Conservation (phyloP, 2,888 invertebrate genomes). For the Aethes cnicana region DNA sequence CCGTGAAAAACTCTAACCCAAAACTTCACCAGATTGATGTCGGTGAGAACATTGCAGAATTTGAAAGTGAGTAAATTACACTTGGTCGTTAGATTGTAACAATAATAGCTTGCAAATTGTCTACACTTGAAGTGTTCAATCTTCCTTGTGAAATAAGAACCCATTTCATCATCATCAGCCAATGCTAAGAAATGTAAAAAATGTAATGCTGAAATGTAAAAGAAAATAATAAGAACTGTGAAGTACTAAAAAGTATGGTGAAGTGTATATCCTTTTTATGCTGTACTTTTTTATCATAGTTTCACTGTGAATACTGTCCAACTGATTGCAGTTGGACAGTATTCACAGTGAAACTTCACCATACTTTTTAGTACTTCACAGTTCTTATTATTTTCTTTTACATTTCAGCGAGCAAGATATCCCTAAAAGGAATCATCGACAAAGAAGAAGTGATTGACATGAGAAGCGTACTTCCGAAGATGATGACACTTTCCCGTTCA, state of each 20-base stretch:
- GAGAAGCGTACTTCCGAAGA: conserved; percentile 28
- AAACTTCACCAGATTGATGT: conserved; percentile 50
- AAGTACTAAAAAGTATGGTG: neutral
- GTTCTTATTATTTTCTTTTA: neutral
- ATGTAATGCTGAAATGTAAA: neutral
- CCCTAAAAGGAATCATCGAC: conserved; percentile 32
- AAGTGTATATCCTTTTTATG: too few relatives aligned
- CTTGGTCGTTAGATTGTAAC: too few relatives aligned
- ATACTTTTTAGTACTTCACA: neutral
- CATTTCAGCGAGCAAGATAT: neutral
- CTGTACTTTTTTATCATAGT: too few relatives aligned
- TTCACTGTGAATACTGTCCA: neutral
- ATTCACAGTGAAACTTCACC: neutral
- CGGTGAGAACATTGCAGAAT: conserved; percentile 36
- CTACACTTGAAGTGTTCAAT: too few relatives aligned
- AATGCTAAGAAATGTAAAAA: too few relatives aligned
- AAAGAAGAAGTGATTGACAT: conserved; percentile 31
- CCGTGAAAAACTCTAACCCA: conserved; percentile 39
- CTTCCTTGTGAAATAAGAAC: too few relatives aligned
- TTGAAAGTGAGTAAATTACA: conserved; percentile 38
- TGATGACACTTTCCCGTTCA: conserved; percentile 22
- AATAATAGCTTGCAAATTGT: too few relatives aligned
- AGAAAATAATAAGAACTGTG: neutral
- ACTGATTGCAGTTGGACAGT: too few relatives aligned
- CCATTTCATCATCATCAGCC: too few relatives aligned